Percentiles rank a stretch among this genome's conserved stretches.
Evolutionary conservation across 2,797 vertebrate genomes (phyloP).

Genomic region (Anguilla pacifica): DNA sequence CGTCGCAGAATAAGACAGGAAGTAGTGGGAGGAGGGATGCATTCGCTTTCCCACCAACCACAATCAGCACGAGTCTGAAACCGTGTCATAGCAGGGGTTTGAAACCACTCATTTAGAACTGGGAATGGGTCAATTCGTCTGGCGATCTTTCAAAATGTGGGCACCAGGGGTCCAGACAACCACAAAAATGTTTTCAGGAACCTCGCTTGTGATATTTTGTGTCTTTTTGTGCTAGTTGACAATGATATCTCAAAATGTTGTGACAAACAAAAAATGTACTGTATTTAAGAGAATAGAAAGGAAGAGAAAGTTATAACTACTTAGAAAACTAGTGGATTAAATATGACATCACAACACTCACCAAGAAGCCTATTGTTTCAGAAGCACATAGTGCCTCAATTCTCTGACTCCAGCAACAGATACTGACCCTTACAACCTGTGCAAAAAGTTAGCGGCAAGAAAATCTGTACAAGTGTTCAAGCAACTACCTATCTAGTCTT

Average conservation of each 20-base stretch:
- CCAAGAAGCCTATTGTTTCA: background rate
- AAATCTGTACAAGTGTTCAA: no score
- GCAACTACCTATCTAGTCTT: no score
- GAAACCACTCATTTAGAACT: slow-evolving; percentile 25
- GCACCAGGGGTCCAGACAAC: background rate
- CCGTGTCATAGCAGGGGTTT: slow-evolving; percentile 28
- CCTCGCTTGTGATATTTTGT: background rate
- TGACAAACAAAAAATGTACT: background rate
- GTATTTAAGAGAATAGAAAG: background rate
- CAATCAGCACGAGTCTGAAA: slow-evolving; percentile 33
- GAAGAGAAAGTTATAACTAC: background rate
- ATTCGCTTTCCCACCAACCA: slow-evolving; percentile 8
- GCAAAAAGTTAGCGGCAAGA: no score
- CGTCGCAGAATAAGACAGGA: slow-evolving; percentile 38
- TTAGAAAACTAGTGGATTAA: background rate
- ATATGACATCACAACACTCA: background rate
- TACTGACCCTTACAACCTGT: background rate
- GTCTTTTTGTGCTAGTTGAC: background rate
- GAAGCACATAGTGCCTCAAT: background rate
- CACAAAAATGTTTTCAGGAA: background rate
- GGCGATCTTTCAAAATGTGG: background rate
- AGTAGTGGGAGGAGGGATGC: slow-evolving; percentile 29
- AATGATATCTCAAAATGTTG: background rate
- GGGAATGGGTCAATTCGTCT: background rate
- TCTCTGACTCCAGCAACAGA: background rate